Evolutionary conservation across 2,797 vertebrate genomes (phyloP), one percentile per base, ranked within the genome.

Genomic region (Xenops minutus): DNA sequence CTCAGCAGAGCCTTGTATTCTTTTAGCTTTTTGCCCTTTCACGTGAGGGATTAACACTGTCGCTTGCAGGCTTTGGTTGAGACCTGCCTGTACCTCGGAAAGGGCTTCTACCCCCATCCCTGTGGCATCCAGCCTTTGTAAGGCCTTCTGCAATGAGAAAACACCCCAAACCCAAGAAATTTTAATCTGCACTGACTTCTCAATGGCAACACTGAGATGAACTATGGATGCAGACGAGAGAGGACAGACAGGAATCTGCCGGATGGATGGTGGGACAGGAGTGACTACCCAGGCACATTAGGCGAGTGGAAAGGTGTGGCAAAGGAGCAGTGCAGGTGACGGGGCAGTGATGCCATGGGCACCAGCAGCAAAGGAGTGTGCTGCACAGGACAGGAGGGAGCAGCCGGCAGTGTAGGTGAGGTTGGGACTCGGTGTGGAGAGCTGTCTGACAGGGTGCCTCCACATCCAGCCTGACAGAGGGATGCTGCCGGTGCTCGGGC

Each of bases 11-110:
- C 26, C 85, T 72, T 86, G 92, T 95, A 84, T 96, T 96, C 94
- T 92, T 95, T 95, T 92, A 96, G 92, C 85, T 94, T 97, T 96
- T 89, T 95, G 94, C 88, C 91, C 94, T 94, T 96, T 94, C 92
- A 86, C 58, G 14, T 24, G 88, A 90, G 37, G 89, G 85, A 91
- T 95, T 95, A 91, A 24, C 59, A 64, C 63, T 54, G 79, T 86
- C 7, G 1, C 55, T 93, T 5, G 59, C 78, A 44, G 88, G 88
- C 79, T 88, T 78, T 32, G 58, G 46, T 4, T 11, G 72, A 19
- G 92, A 76, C 73, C 67, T 34, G 36, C 0, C 2, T 7, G 54
- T 20, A 27, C 27, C 68, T 46, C 22, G 2, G 59, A 2, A 48
- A 12, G 54, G 30, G 59, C 34, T 24, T 66, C 68, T 14, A 49